phyloP scores from a whole-genome alignment of 2,888 invertebrate species.

The Amphipoea oculea region DNA sequence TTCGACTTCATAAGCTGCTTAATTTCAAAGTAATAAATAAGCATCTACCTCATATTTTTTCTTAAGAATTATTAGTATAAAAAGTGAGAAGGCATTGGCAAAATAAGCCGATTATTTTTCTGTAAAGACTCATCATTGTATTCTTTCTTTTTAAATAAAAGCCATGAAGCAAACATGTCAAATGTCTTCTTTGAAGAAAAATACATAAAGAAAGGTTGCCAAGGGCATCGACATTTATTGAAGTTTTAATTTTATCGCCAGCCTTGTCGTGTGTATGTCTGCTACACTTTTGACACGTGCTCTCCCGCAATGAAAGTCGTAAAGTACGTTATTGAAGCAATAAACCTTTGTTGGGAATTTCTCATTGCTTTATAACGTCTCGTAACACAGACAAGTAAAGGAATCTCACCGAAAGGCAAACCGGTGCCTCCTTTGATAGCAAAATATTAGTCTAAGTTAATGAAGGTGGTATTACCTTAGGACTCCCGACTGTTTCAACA shows the following conservation, averaged over 20 bases:
- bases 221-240: conserved; percentile 42
- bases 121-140: conserved; percentile 48
- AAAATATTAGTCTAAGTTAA: conserved; percentile 76
- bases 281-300: conserved; percentile 82
- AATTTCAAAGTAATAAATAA: conserved; percentile 64
- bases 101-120: conserved; percentile 71
- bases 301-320: conserved; percentile 81
- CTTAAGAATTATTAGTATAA: conserved; percentile 37
- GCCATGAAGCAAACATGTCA: conserved; percentile 27
- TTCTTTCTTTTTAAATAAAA: conserved; percentile 38
- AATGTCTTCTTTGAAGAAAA: conserved; percentile 45
- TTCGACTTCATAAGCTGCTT: conserved; percentile 44
- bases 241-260: conserved; percentile 71
- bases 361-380: conserved; percentile 80
- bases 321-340: conserved; percentile 85
- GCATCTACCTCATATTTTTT: conserved; percentile 48
- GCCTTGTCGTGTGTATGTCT: conserved; percentile 57
- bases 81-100: conserved; percentile 56
- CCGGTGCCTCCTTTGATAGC: conserved; percentile 67
- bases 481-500: conserved; percentile 57
- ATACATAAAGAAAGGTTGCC: conserved; percentile 38
- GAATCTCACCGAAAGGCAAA: conserved; percentile 70
- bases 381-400: conserved; percentile 77
- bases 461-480: conserved; percentile 71
- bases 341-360: conserved; percentile 87